Evolutionary conservation across 2,888 invertebrate species (phyloP).

Genomic region (Blera fallax): DNA sequence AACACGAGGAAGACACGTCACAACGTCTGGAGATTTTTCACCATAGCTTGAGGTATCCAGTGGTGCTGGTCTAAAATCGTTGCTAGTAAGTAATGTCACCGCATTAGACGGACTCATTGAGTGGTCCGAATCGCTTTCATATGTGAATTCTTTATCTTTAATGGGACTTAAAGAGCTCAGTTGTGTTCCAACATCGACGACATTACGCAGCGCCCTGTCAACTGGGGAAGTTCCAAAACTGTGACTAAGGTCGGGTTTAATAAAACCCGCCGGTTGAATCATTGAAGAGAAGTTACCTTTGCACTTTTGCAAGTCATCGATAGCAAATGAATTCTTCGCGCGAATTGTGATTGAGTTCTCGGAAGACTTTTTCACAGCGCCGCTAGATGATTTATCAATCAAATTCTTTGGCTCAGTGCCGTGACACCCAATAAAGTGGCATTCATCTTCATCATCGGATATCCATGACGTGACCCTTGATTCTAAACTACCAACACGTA

Average conservation of each 20-base stretch:
- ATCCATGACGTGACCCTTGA: neutral
- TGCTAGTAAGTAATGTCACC: conserved; percentile 3
- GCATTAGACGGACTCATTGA: conserved; percentile 31
- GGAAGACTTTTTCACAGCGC: neutral
- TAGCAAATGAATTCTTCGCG: neutral
- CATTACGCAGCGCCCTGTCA: conserved; percentile 44
- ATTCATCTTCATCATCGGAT: conserved; percentile 16
- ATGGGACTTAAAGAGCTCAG: conserved; percentile 24
- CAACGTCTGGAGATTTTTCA: conserved; percentile 35
- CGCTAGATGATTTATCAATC: conserved; percentile 5
- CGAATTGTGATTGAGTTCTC: conserved; percentile 20
- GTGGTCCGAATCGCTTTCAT: conserved; percentile 9
- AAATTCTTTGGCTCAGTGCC: neutral
- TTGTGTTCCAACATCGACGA: conserved; percentile 47
- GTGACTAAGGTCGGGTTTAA: neutral
- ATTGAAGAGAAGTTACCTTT: neutral
- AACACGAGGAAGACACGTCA: neutral
- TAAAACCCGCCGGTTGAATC: neutral
- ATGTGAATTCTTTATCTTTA: conserved; percentile 11
- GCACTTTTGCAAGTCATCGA: neutral
- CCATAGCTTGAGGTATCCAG: conserved; percentile 34
- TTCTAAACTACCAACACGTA: conserved; percentile 26
- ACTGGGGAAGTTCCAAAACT: conserved; percentile 42
- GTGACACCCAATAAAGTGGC: conserved; percentile 12
- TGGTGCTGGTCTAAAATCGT: conserved; percentile 13